Base-by-base conservation (phyloP, 2,888 invertebrate species). In the Pegoplata infirma region DNA sequence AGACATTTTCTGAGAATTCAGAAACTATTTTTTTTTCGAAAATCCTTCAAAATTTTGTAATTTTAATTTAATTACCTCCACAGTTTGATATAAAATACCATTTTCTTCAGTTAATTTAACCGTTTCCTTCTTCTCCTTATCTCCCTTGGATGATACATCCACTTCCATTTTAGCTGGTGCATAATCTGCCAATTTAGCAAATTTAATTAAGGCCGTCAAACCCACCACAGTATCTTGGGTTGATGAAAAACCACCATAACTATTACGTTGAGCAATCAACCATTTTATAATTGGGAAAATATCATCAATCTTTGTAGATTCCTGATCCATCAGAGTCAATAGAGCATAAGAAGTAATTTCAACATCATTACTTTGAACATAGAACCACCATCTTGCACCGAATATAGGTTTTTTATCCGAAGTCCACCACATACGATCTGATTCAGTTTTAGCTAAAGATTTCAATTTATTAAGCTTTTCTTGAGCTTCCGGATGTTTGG, bases 341-440 rank as follows among this genome's bases (percentile, higher is more conserved):
- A 88, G 47, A 1, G 81, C 82, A 19, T 86, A 86, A 0, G 88
- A 84, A 0, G 88, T 88, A 14, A 85, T 84, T 64, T 87, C 88
- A 8, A 88, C 86, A 63, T 87, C 88, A 16, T 83, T 80, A 46
- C 88, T 87, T 71, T 81, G 83, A 1, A 84, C 66, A 86, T 84
- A 93, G 73, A 93, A 89, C 82, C 90, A 91, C 85, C 86, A 86
- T 49, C 82, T 81, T 2, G 6, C 59, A 2, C 19, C 36, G n/a
- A n/a, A n/a, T 1, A 17, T 0, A 0, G 40, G 7, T 10, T 86
- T 85, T 49, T 90, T 85, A 0, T 90, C 87, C 8, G 90, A 89
- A 49, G 93, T 93, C 97, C 97, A 98, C 94, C 96, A 96, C 83
- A 94, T 94, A 83, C 92, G 91, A 64, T 93, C 94, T 2, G 84